Conservation (phyloP, 2,113 vertebrate species). For the Nymphicus hollandicus region DNA sequence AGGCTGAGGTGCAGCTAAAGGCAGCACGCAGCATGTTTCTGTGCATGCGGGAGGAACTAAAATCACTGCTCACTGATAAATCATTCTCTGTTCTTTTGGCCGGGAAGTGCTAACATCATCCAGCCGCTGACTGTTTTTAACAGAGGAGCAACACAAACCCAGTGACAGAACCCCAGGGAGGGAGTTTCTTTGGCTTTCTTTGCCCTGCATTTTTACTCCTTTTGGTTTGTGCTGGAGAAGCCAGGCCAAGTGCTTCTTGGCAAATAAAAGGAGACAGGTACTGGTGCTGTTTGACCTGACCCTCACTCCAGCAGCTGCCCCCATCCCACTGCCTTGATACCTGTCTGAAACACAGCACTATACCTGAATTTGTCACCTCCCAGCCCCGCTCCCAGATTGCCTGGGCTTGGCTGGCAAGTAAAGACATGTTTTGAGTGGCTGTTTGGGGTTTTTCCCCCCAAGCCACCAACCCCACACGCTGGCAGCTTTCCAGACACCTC, state of each 20-base stretch:
- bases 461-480: not conserved
- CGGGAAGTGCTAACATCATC: not conserved
- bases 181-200: not conserved
- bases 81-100: not conserved
- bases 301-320: not conserved
- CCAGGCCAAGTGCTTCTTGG: not conserved
- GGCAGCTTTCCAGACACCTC: not conserved
- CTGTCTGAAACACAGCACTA: not conserved
- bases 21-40: not conserved
- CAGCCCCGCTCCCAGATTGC: fast-evolving
- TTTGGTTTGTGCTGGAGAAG: not conserved
- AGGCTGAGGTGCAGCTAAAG: not conserved
- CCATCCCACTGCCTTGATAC: fast-evolving
- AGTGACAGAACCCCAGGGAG: not conserved
- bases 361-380: not conserved
- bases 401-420: not conserved
- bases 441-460: not conserved
- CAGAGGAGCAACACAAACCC: not conserved
- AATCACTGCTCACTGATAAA: not conserved
- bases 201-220: not conserved
- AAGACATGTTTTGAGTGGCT: not conserved
- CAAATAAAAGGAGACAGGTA: not conserved
- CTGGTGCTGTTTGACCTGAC: not conserved
- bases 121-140: not conserved
- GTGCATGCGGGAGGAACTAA: not conserved